phyloP scores from a whole-genome alignment of 2,888 invertebrate genomes.

The Theretra japonica region DNA sequence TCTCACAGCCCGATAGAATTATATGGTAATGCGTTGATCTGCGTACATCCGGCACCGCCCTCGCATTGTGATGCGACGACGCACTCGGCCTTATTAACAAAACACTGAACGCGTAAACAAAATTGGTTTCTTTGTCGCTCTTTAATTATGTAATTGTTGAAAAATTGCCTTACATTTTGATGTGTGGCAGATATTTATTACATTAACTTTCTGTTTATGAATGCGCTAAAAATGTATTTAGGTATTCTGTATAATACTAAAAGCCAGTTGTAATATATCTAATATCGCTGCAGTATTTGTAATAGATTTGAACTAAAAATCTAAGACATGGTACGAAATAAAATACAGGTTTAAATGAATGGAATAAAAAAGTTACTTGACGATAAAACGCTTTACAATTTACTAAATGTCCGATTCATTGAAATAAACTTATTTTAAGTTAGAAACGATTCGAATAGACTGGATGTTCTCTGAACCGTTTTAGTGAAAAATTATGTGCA shows the following conservation, averaged over 20 bases:
- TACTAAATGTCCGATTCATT: background rate
- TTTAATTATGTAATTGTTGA: constrained; percentile 1
- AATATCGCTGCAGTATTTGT: background rate
- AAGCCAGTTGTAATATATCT: background rate
- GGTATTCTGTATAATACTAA: background rate
- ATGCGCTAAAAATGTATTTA: background rate
- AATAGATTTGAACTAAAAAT: background rate
- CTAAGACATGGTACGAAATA: background rate
- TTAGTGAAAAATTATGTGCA: background rate
- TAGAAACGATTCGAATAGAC: background rate
- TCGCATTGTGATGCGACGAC: constrained; percentile 61
- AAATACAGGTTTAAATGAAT: background rate
- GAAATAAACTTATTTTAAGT: background rate
- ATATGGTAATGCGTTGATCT: constrained; percentile 68
- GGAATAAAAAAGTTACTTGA: background rate
- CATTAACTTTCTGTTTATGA: background rate
- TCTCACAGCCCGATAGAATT: constrained; percentile 42
- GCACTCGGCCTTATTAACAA: constrained; percentile 56
- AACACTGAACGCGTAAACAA: constrained; percentile 46
- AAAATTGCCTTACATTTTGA: background rate
- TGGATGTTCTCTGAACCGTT: background rate
- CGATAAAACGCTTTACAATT: background rate
- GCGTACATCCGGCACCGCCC: constrained; percentile 65
- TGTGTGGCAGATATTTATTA: background rate
- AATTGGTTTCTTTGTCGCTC: background rate